Base-by-base conservation (phyloP, 2,888 invertebrate genomes). In the Brenthis daphne region DNA sequence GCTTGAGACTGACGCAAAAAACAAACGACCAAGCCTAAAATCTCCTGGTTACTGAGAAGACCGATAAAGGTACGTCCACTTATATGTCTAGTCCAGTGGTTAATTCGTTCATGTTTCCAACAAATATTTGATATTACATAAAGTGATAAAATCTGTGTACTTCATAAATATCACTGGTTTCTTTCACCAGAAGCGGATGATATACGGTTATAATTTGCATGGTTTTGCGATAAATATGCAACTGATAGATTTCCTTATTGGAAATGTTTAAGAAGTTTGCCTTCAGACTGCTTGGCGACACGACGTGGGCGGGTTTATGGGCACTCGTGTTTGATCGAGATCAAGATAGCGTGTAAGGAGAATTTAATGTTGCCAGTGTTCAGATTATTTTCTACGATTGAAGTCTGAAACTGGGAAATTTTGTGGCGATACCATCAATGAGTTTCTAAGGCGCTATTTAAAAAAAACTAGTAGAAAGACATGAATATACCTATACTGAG, bases 271-370 rank as follows among this genome's bases (percentile, higher is more conserved):
- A 83, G 82, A 80, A 76, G 85, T 85, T 85, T 78, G 78, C 85
- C 84, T 87, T 86, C 85, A 90, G 90, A 89, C 89, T 73, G 86
- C 83, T 73, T 82, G 89, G 89, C 88, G 88, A 75, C 83, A 70
- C 68, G 73, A 73, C 75, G 76, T 75, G 74, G 77, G 77, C 73
- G 74, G 68, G 63, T 67, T 58, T 64, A 68, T 65, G 61, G 64
- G 65, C 65, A 54, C 48, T 67, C 67, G 70, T 65, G 64, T 68
- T 67, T 64, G 64, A 61, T 69, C 60, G 61, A 65, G 69, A 69
- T 64, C 51, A 50, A 64, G 65, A 64, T 69, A 61, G 57, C 29
- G 55, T 60, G 61, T 48, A 65, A 57, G 47, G 57, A 54, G 63
- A 66, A 68, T 71, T 68, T 65, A 68, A 71, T 68, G 65, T 71